phyloP scores from a whole-genome alignment of 2,797 vertebrate genomes.

The Hephaestus fuliginosus region DNA sequence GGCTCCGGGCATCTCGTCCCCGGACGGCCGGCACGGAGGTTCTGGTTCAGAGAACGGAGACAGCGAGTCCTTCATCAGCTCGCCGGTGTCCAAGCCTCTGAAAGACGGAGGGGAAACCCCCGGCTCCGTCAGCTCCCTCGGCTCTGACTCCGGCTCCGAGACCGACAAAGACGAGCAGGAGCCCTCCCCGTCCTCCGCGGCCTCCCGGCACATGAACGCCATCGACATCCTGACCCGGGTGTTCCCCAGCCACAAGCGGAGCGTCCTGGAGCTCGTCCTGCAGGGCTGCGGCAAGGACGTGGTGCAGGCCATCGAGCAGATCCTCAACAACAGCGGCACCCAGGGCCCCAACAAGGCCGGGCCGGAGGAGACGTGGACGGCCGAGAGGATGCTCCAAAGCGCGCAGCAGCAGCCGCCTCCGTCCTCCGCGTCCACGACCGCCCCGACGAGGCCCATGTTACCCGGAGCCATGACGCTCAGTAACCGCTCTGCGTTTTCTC shows the following conservation, averaged over 20 bases:
- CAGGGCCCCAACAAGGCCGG: constrained; percentile 76
- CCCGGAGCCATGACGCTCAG: constrained; percentile 95
- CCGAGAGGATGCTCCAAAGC: constrained; percentile 87
- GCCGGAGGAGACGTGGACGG: constrained; percentile 88
- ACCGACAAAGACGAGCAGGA: constrained; percentile 93
- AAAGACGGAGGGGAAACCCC: constrained; percentile 95
- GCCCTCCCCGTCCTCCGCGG: constrained; percentile 87
- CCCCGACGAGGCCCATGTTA: constrained; percentile 91
- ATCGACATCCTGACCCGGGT: constrained; percentile 97
- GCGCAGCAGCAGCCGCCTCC: constrained; percentile 80
- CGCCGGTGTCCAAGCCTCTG: constrained; percentile 89
- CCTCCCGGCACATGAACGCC: constrained; percentile 94
- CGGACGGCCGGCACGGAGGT: constrained; percentile 90
- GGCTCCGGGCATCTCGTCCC: constrained; percentile 91
- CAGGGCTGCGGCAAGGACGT: constrained; percentile 98
- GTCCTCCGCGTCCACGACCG: constrained; percentile 64
- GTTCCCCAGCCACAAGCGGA: constrained; percentile 96
- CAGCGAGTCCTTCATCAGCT: constrained; percentile 94
- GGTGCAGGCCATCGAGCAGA: constrained; percentile 99
- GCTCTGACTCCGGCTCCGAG: constrained; percentile 95
- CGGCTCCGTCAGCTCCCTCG: constrained; percentile 94
- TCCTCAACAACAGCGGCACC: constrained; percentile 94
- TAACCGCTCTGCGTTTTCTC: constrained; percentile 97
- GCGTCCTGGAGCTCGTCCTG: constrained; percentile 96
- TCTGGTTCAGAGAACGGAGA: constrained; percentile 97